phyloP scores from a whole-genome alignment of 2,888 invertebrate genomes.

The Mycalesis mineus region DNA sequence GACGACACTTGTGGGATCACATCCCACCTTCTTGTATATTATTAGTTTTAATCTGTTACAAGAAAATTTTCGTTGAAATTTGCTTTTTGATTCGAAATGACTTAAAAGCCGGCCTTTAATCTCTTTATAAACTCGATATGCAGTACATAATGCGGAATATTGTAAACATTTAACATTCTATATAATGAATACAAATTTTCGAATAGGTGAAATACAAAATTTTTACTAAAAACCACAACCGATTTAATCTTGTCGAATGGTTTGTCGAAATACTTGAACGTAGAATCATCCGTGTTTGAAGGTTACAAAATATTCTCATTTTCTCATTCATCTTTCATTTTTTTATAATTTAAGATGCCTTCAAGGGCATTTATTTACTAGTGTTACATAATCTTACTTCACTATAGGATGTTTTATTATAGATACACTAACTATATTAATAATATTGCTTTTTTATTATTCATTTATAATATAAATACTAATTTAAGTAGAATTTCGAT shows the following conservation, averaged over 20 bases:
- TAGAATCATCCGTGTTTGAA: not conserved
- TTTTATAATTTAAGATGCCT: not conserved
- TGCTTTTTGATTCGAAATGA: too few relatives aligned
- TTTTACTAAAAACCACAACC: not conserved
- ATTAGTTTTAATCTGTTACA: too few relatives aligned
- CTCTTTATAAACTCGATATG: too few relatives aligned
- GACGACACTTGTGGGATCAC: too few relatives aligned
- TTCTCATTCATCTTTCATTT: not conserved
- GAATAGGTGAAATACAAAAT: not conserved
- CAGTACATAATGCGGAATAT: too few relatives aligned
- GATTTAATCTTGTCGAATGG: not conserved
- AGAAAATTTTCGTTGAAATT: too few relatives aligned
- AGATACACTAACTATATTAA: not conserved
- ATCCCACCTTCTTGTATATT: too few relatives aligned
- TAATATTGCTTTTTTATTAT: constrained; percentile 3
- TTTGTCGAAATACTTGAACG: not conserved
- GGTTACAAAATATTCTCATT: not conserved
- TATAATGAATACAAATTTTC: constrained; percentile 3
- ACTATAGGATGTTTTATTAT: constrained; percentile 1
- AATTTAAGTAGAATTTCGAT: not conserved
- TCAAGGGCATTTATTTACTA: not conserved
- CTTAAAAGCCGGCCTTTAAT: too few relatives aligned
- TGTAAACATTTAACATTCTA: not conserved
- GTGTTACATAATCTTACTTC: not conserved
- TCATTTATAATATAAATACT: not conserved